These are phyloP conservation scores for Drosophila lutescens DNA, from an alignment of 2,888 invertebrate species.

Conservation along the genomic window DNA sequence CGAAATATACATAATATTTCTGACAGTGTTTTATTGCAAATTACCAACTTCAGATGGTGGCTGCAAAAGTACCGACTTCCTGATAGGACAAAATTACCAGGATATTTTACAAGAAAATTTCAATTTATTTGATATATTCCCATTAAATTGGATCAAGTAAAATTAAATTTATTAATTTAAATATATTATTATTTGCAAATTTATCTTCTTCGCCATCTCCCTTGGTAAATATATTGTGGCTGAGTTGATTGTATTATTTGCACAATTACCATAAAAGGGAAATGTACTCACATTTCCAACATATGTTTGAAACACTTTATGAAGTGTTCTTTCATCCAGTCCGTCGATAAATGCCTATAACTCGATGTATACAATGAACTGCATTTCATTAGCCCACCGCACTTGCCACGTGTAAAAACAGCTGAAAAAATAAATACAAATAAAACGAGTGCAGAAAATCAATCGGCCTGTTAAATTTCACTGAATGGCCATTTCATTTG, in stretches of 20 bases:
- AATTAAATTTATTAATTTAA: no score
- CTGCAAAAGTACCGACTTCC: background rate
- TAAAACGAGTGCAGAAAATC: conserved; percentile 44
- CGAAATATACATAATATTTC: conserved; percentile 49
- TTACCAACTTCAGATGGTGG: conserved; percentile 13
- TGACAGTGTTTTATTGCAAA: conserved; percentile 45
- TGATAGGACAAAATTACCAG: conserved; percentile 19
- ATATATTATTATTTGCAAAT: background rate
- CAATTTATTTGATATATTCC: background rate
- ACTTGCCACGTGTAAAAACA: conserved; percentile 50
- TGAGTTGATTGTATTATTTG: background rate
- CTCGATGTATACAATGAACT: conserved; percentile 40
- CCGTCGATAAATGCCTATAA: conserved; percentile 14
- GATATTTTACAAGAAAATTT: conserved; percentile 1
- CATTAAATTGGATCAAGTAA: background rate
- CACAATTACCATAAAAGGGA: conserved; percentile 1
- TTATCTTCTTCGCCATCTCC: background rate
- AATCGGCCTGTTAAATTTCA: conserved; percentile 58
- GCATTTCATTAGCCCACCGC: conserved; percentile 47
- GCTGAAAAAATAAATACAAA: conserved; percentile 10
- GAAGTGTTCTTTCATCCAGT: conserved; percentile 8
- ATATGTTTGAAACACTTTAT: conserved; percentile 26
- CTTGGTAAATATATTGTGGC: background rate
- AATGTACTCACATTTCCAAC: background rate
- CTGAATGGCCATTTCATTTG: conserved; percentile 65